phyloP scores from a whole-genome alignment of 1,140 invertebrate genomes.

The Drosophila tani region DNA sequence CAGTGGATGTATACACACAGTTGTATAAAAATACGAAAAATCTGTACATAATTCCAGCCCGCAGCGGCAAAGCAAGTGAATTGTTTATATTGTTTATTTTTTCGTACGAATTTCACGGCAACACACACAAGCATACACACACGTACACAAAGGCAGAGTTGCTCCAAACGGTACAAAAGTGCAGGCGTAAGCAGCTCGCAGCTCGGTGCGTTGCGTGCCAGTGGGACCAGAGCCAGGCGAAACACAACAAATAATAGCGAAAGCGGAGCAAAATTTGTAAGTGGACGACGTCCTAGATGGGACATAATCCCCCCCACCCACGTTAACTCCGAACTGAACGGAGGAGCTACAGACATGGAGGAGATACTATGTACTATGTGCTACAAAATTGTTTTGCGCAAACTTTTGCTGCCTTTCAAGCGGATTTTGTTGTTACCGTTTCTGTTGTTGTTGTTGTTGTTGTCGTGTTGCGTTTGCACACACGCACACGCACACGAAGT shows the following conservation, averaged over 20 bases:
- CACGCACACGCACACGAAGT: slow-evolving; percentile 26
- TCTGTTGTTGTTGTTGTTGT: slow-evolving; percentile 19
- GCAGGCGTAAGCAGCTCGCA: neutral
- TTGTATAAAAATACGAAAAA: slow-evolving; percentile 36
- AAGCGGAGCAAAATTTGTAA: slow-evolving; percentile 4
- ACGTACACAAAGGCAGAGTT: too few relatives aligned
- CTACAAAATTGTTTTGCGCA: slow-evolving; percentile 45
- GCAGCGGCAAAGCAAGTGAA: slow-evolving; percentile 20
- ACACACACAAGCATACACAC: neutral
- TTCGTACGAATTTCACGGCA: slow-evolving; percentile 21
- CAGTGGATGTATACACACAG: slow-evolving; percentile 31
- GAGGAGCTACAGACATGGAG: neutral
- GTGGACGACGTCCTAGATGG: slow-evolving; percentile 15
- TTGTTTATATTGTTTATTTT: slow-evolving; percentile 40
- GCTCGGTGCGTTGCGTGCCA: slow-evolving; percentile 7
- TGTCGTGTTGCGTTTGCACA: slow-evolving; percentile 26
- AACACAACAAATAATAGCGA: slow-evolving; percentile 12
- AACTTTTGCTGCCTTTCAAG: slow-evolving; percentile 13
- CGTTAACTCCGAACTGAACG: slow-evolving; percentile 4
- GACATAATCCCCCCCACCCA: slow-evolving; percentile 18
- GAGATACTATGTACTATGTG: slow-evolving; percentile 11
- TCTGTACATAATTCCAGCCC: slow-evolving; percentile 25
- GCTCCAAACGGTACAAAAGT: slow-evolving; percentile 1
- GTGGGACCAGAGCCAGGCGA: neutral
- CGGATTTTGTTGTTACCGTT: slow-evolving; percentile 18